Conservation (phyloP, 2,113 vertebrate species). For the Excalfactoria chinensis region DNA sequence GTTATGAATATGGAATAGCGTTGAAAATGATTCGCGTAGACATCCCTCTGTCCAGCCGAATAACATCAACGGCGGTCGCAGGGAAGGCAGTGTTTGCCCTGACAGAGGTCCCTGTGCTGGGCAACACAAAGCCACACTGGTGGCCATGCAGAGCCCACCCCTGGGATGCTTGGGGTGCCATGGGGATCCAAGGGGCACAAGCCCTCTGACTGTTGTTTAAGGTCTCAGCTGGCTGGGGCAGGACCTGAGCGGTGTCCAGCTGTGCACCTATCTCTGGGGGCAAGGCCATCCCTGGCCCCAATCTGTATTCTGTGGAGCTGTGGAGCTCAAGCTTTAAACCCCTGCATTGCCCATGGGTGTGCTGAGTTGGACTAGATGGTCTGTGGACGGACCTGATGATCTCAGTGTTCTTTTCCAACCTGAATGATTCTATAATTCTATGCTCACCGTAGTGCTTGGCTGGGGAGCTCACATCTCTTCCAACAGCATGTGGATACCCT, state of each 20-base stretch:
- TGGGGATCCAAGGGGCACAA: neutral
- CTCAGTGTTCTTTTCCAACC: too few relatives aligned
- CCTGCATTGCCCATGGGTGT: neutral
- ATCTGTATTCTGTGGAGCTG: neutral
- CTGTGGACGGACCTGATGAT: too few relatives aligned
- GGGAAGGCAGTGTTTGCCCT: constrained; percentile 70
- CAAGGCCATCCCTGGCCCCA: neutral
- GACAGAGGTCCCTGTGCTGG: constrained; percentile 56
- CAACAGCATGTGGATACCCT: neutral
- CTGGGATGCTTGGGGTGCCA: accelerated
- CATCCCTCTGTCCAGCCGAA: constrained; percentile 86
- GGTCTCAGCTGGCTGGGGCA: neutral
- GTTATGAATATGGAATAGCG: constrained; percentile 88
- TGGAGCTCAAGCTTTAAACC: neutral
- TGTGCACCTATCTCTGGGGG: neutral
- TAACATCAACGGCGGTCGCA: constrained; percentile 86
- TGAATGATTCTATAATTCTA: too few relatives aligned
- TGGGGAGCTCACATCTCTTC: neutral
- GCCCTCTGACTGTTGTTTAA: neutral
- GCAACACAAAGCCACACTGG: accelerated
- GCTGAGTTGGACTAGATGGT: neutral
- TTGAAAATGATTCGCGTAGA: constrained; percentile 90
- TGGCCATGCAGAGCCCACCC: accelerated
- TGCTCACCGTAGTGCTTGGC: too few relatives aligned
- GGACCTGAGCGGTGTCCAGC: neutral